Evolutionary conservation across 2,888 invertebrate genomes (phyloP).

Genomic region (Tipula lateralis): DNA sequence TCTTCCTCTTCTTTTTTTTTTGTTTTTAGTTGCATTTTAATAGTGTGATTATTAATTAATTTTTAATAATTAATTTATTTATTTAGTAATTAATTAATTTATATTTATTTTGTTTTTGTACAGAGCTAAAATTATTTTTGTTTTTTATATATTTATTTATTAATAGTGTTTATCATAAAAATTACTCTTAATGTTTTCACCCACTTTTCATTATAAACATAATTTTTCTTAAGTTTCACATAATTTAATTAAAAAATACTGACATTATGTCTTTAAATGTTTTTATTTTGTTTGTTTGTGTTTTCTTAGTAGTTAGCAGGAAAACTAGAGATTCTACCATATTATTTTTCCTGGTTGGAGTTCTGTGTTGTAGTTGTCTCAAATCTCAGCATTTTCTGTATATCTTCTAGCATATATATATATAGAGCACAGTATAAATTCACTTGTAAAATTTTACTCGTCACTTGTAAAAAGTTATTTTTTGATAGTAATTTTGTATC

Average conservation of each 20-base stretch:
- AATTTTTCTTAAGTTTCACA: slow-evolving; percentile 19
- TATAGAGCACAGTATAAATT: neutral
- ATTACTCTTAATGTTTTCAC: slow-evolving; percentile 7
- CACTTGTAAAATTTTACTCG: neutral
- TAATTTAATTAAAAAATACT: slow-evolving; percentile 11
- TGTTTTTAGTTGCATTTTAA: neutral
- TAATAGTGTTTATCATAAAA: neutral
- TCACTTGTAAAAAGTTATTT: neutral
- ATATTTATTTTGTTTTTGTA: neutral
- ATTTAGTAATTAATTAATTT: neutral
- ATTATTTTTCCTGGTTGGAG: neutral
- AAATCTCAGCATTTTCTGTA: neutral
- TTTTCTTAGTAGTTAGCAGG: neutral
- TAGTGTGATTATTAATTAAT: neutral
- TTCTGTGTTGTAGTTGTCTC: neutral
- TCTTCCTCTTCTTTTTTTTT: neutral
- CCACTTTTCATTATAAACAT: slow-evolving; percentile 19
- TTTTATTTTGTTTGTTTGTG: neutral
- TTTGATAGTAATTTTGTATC: neutral
- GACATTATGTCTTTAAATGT: slow-evolving; percentile 24
- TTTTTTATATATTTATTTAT: neutral
- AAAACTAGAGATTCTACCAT: neutral
- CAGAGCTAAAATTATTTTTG: neutral
- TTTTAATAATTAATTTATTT: neutral
- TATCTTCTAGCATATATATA: neutral